Conservation (phyloP, 2,888 invertebrate species). For the Cheilosia variabilis region DNA sequence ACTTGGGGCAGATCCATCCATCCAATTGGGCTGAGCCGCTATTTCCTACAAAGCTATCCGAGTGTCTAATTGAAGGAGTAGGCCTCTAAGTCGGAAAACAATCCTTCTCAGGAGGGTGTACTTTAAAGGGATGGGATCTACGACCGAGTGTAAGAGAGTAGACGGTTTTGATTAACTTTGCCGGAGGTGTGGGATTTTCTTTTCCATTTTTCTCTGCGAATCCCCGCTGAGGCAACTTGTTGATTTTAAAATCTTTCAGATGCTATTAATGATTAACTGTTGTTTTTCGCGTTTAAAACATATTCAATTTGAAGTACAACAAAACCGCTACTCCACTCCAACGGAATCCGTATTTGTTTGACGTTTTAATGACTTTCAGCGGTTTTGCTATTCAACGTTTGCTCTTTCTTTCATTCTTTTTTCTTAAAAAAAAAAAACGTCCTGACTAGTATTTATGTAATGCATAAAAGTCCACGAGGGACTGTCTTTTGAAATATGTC, state of each 20-base stretch:
- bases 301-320: background rate
- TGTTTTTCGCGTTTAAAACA: conserved; percentile 14
- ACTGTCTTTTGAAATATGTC: too few species aligned
- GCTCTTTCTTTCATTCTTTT: background rate
- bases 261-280: conserved; percentile 14
- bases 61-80: conserved; percentile 39
- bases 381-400: background rate
- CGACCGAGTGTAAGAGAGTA: conserved; percentile 21
- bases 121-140: conserved; percentile 13
- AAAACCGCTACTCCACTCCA: conserved; percentile 1
- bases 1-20: conserved; percentile 8
- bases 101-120: conserved; percentile 25
- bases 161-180: conserved; percentile 46
- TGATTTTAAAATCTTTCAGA: conserved; percentile 10
- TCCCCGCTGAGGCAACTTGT: conserved; percentile 50
- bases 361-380: conserved; percentile 53
- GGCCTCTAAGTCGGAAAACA: conserved; percentile 18
- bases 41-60: background rate
- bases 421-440: background rate
- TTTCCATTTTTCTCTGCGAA: conserved; percentile 23
- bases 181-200: conserved; percentile 50
- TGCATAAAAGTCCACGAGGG: too few species aligned
- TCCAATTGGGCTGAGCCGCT: conserved; percentile 51
- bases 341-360: conserved; percentile 32
- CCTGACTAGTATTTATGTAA: too few species aligned